Base-by-base conservation (phyloP, 2,797 vertebrate genomes). In the Rhynchonycteris naso region DNA sequence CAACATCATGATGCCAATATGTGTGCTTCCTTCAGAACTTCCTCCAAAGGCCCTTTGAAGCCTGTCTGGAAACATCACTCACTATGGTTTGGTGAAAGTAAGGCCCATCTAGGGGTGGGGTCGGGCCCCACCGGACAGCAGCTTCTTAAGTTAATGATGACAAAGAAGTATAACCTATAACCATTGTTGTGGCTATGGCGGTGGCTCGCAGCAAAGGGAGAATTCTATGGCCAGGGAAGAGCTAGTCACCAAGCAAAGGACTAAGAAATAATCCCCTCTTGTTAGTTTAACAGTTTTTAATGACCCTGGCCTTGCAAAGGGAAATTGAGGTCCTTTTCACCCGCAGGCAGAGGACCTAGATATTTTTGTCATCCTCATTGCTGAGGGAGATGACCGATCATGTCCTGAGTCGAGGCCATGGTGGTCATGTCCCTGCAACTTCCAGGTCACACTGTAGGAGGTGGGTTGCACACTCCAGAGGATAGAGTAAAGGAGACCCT, bases 201-300 rank as follows among this genome's bases (percentile, higher is more conserved):
- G 66, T 72, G 30, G 19, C 24, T 87, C 16, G 75, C 13, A 14
- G n/a, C 12, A 16, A 76, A 52, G 56, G 75, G 33, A 85, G 33
- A 56, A 80, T 80, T 68, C 79, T 81, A 47, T 69, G 43, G 43
- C 33, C 16, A 8, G 14, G n/a, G 24, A 65, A 24, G 75, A 65
- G 38, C 85, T 72, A 26, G 30, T 69, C 89, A 56, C 71, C 74
- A 83, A 88, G 22, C 24, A 89, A 54, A 47, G n/a, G 56, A 52
- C 22, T 91, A 10, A 92, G 28, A 95, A 76, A 76, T 50, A 50
- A 85, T 24, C 11, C 43, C 19, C 15, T 75, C 10, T 82, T 10
- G 58, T 56, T 91, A 35, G 63, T 47, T 86, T 87, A 75, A 56
- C 43, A 81, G 76, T 58, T 76, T 58, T 89, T 95, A 56, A 65